Evolutionary conservation across 92 coral and sea anemone genomes (phyloP).

Genomic region (Muricea muricata): DNA sequence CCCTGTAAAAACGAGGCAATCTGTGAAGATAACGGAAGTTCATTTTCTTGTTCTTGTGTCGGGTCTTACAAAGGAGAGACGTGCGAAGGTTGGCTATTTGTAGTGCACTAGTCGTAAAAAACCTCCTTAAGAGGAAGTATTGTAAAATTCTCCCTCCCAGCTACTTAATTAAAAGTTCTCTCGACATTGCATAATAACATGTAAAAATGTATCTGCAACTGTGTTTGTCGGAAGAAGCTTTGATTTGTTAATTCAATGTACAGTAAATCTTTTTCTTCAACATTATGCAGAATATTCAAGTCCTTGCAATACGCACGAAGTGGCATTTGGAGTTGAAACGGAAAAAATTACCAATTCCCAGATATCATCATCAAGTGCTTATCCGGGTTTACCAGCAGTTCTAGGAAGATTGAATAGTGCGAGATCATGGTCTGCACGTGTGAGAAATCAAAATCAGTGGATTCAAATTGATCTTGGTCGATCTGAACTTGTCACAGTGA

Average conservation of each 20-base stretch:
- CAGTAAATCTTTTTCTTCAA: no score
- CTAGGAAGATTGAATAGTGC: constrained; percentile 77
- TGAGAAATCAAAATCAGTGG: constrained; percentile 77
- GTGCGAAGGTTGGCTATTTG: neutral
- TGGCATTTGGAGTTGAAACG: constrained; percentile 81
- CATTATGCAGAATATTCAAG: neutral
- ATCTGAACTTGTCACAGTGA: constrained; percentile 69
- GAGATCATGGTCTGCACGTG: constrained; percentile 81
- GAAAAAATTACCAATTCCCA: constrained; percentile 71
- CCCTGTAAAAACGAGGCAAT: neutral
- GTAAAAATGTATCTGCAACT: no score
- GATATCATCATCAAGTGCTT: constrained; percentile 73
- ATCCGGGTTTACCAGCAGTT: constrained; percentile 70
- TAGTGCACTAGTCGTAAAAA: no score
- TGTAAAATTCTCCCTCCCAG: no score
- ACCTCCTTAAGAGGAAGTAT: no score
- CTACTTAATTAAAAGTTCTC: no score
- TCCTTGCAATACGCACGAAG: constrained; percentile 54
- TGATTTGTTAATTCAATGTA: no score
- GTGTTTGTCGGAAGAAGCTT: no score
- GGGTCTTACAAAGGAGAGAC: neutral
- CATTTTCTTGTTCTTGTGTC: neutral
- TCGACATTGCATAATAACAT: no score
- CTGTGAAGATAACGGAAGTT: neutral
- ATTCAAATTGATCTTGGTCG: constrained; percentile 73